These are phyloP conservation scores for Epizoanthus rinbou DNA, from an alignment of 92 coral and sea anemone genomes.

Conservation along the genomic window DNA sequence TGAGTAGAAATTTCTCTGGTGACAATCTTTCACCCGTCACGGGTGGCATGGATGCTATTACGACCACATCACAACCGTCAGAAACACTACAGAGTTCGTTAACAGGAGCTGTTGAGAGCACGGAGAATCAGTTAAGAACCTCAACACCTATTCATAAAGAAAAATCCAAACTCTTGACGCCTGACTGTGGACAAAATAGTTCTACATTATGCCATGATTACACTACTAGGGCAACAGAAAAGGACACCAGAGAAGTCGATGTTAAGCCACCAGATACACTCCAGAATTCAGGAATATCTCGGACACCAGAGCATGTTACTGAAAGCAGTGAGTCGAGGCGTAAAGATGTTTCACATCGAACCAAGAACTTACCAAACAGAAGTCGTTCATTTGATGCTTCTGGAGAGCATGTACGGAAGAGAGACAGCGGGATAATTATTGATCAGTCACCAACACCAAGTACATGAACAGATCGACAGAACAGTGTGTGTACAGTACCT, in stretches of 20 bases:
- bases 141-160: constrained; percentile 29
- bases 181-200: neutral
- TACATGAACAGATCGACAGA: constrained; percentile 5
- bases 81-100: constrained; percentile 14
- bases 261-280: neutral
- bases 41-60: neutral
- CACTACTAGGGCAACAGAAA: neutral
- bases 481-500: too few species aligned
- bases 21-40: neutral
- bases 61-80: neutral
- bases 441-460: constrained; percentile 69
- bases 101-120: neutral
- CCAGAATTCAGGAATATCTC: neutral
- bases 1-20: neutral
- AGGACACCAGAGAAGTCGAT: neutral
- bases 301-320: neutral
- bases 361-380: neutral
- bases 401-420: constrained; percentile 26
- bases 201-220: neutral
- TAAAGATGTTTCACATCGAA: neutral
- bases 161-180: neutral
- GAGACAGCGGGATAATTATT: constrained; percentile 78
- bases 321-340: neutral
- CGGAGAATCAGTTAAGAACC: constrained; percentile 5
- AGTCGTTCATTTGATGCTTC: neutral